phyloP scores from a whole-genome alignment of 2,797 vertebrate genomes.

The Sebastes nivosus region DNA sequence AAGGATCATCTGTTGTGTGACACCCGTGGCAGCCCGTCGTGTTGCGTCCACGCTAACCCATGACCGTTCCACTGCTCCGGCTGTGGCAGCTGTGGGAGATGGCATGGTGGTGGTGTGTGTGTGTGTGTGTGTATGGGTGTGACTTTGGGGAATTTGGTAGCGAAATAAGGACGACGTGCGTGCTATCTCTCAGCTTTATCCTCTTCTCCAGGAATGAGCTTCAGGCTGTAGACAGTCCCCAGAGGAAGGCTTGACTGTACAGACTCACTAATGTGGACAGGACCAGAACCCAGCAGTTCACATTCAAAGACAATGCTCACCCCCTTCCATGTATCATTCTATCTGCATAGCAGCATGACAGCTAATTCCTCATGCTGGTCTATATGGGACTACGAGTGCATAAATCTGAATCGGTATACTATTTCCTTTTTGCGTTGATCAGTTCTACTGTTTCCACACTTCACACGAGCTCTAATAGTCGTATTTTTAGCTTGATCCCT shows the following conservation, averaged over 20 bases:
- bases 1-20: conserved; percentile 60
- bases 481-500: conserved; percentile 30
- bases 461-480: background rate
- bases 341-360: conserved; percentile 53
- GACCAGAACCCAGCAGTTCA: conserved; percentile 22
- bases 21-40: conserved; percentile 43
- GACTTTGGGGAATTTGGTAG: conserved; percentile 29
- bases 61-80: conserved; percentile 54
- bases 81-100: conserved; percentile 53
- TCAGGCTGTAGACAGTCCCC: conserved; percentile 22
- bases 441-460: conserved; percentile 8
- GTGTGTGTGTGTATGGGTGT: conserved; percentile 11
- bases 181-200: conserved; percentile 23
- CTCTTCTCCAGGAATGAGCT: conserved; percentile 46
- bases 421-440: background rate
- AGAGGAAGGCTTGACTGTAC: conserved; percentile 15
- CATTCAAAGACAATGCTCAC: conserved; percentile 38
- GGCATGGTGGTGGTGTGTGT: background rate
- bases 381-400: conserved; percentile 28
- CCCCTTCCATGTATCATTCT: conserved; percentile 38
- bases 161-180: conserved; percentile 25
- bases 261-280: conserved; percentile 17
- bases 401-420: conserved; percentile 43
- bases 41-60: conserved; percentile 46
- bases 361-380: conserved; percentile 62